These are phyloP conservation scores for Achroia grisella DNA, from an alignment of 1,140 invertebrate genomes.

Conservation along the genomic window DNA sequence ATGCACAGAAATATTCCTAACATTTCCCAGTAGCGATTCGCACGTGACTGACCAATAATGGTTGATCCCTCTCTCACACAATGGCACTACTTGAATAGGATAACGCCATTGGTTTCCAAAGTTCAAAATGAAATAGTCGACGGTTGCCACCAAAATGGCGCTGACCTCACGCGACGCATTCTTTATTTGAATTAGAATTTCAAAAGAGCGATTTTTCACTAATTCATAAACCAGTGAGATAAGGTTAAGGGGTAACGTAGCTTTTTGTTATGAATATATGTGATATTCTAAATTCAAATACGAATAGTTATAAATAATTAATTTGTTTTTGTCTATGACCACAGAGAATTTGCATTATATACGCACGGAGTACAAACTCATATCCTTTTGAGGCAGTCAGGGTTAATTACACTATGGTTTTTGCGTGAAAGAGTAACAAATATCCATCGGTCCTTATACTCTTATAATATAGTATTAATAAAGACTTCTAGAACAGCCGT, in stretches of 20 bases:
- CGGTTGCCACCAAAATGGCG: constrained; percentile 5
- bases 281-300: constrained; percentile 7
- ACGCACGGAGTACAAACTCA: too few relatives aligned
- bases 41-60: constrained; percentile 2
- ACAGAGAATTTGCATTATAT: too few relatives aligned
- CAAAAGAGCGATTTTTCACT: neutral
- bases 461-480: too few relatives aligned
- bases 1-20: constrained; percentile 10
- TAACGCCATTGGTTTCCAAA: neutral
- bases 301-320: too few relatives aligned
- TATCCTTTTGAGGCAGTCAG: too few relatives aligned
- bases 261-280: constrained; percentile 1
- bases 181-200: constrained; percentile 11
- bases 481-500: too few relatives aligned
- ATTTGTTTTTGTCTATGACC: neutral
- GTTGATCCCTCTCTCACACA: constrained; percentile 1
- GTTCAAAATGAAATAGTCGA: neutral
- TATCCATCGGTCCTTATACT: too few relatives aligned
- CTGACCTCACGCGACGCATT: constrained; percentile 11
- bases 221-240: too few relatives aligned
- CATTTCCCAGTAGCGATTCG: constrained; percentile 4
- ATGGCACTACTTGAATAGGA: neutral
- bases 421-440: too few relatives aligned
- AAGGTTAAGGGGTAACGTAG: too few relatives aligned
- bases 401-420: too few relatives aligned